Evolutionary conservation across 2,888 invertebrate species (phyloP).

Genomic region (Gasteruption jaculator): DNA sequence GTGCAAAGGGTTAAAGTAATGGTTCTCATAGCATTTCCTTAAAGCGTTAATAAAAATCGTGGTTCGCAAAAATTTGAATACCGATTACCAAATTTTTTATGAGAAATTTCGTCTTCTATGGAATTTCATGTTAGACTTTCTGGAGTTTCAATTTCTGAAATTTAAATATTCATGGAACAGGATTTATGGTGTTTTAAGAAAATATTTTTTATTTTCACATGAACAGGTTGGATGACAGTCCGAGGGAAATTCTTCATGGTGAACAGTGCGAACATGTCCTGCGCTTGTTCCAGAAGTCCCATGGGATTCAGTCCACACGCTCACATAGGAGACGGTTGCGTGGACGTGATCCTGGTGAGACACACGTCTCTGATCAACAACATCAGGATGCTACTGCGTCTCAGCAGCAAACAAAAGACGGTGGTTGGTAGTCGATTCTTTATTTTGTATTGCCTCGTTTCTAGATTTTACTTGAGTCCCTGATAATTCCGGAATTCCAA

Average conservation of each 20-base stretch:
- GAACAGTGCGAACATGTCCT: slow-evolving; percentile 72
- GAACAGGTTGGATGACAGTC: slow-evolving; percentile 59
- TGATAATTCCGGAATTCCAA: too few relatives aligned
- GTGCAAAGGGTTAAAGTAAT: too few relatives aligned
- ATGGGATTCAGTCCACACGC: slow-evolving; percentile 74
- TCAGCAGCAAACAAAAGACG: slow-evolving; percentile 60
- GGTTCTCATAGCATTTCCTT: too few relatives aligned
- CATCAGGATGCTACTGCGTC: slow-evolving; percentile 63
- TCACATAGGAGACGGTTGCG: slow-evolving; percentile 76
- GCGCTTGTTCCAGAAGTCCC: slow-evolving; percentile 70
- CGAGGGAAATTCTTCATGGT: slow-evolving; percentile 73
- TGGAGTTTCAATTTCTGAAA: too few relatives aligned
- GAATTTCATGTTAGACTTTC: too few relatives aligned
- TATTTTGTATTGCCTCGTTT: too few relatives aligned
- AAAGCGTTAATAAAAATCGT: too few relatives aligned
- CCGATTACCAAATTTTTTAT: too few relatives aligned
- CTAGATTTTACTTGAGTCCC: too few relatives aligned
- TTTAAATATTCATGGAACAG: not conserved
- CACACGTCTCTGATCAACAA: slow-evolving; percentile 71
- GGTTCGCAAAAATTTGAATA: too few relatives aligned
- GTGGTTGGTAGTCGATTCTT: too few relatives aligned
- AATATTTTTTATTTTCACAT: not conserved
- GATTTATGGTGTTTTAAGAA: not conserved
- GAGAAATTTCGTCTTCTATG: too few relatives aligned
- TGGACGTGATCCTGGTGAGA: slow-evolving; percentile 71